Percentiles rank a stretch among this genome's conserved stretches.
phyloP scores from a whole-genome alignment of 2,113 vertebrate genomes.

The Chloroceryle aenea region DNA sequence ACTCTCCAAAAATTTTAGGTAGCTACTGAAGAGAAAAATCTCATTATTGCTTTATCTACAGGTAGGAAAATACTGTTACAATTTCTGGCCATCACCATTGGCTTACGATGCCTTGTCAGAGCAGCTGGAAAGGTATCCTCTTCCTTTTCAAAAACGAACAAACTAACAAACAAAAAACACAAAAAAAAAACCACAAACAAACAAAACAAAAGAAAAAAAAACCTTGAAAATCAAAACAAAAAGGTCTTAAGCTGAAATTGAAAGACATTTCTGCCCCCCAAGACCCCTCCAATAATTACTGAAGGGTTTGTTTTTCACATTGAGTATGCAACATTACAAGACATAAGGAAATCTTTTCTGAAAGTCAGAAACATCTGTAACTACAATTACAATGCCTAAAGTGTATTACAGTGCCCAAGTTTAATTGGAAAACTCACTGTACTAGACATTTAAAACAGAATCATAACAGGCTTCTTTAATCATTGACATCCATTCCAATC shows the following conservation, averaged over 20 bases:
- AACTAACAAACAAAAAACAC: no score
- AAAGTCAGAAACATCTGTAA: constrained; percentile 55
- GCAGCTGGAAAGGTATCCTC: neutral
- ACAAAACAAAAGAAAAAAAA: no score
- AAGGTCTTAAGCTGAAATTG: neutral
- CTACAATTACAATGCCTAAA: constrained; percentile 23
- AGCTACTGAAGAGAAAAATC: neutral
- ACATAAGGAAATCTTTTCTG: constrained; percentile 60
- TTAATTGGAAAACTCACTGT: constrained; percentile 46
- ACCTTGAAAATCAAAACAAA: neutral
- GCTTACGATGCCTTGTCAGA: neutral
- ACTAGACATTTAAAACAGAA: neutral
- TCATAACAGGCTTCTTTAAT: constrained; percentile 7
- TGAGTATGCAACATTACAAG: neutral
- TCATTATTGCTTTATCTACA: neutral
- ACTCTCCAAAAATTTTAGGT: neutral
- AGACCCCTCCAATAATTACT: neutral
- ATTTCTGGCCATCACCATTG: neutral
- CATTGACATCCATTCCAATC: neutral
- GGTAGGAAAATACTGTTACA: neutral
- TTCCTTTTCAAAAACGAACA: neutral
- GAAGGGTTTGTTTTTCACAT: constrained; percentile 9
- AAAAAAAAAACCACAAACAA: no score
- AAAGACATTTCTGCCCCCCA: neutral
- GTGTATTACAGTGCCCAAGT: neutral